These are phyloP conservation scores for Morelia viridis DNA, from an alignment of 2,797 vertebrate genomes.

Conservation along the genomic window DNA sequence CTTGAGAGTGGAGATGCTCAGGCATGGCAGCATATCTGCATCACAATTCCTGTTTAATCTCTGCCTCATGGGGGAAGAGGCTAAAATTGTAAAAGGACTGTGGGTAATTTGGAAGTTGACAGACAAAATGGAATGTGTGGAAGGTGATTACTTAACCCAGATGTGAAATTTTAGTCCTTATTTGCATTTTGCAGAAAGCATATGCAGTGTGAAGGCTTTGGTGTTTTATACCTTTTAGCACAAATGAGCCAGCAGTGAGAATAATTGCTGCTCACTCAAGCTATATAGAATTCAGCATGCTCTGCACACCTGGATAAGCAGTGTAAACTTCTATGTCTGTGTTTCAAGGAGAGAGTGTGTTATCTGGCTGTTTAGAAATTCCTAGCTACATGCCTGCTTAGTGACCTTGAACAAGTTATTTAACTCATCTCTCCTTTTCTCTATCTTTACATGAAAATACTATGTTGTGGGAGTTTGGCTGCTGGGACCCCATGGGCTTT, in stretches of 20 bases:
- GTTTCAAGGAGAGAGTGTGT: constrained; percentile 57
- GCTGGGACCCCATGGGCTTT: constrained; percentile 36
- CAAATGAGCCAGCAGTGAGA: constrained; percentile 23
- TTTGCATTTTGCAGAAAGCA: constrained; percentile 61
- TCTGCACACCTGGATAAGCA: constrained; percentile 67
- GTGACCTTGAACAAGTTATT: constrained; percentile 59
- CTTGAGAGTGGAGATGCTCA: constrained; percentile 23
- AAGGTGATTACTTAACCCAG: constrained; percentile 60
- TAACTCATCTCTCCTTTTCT: constrained; percentile 56
- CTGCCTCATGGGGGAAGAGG: constrained; percentile 55
- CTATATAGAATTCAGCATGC: constrained; percentile 62
- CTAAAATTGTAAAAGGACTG: constrained; percentile 62
- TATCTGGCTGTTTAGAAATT: constrained; percentile 45
- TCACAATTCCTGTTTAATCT: constrained; percentile 67
- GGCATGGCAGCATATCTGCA: constrained; percentile 56
- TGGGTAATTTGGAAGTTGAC: constrained; percentile 70
- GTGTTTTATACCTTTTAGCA: constrained; percentile 45
- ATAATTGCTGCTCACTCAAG: constrained; percentile 52
- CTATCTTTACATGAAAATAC: constrained; percentile 46
- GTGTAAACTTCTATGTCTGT: constrained; percentile 54
- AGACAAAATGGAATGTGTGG: constrained; percentile 61
- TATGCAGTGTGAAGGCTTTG: constrained; percentile 49
- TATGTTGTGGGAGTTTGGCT: constrained; percentile 43
- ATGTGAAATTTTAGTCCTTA: constrained; percentile 57
- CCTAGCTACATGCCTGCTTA: constrained; percentile 39